Conservation (phyloP, 1,140 invertebrate species). For the Popillia japonica region DNA sequence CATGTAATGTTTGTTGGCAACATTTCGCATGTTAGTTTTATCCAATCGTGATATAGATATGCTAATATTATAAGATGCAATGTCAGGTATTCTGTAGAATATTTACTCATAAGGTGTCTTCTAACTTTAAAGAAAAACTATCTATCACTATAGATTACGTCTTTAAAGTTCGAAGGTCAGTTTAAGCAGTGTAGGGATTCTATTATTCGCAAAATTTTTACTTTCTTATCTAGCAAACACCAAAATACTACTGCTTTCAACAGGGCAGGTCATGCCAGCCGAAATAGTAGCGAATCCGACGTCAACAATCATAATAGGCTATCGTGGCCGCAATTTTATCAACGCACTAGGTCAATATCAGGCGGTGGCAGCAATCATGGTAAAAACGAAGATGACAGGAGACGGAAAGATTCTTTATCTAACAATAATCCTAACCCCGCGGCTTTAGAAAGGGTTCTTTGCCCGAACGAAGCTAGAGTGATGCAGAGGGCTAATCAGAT, state of each 20-base stretch:
- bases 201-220: conserved; percentile 33
- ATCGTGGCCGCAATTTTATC: conserved; percentile 58
- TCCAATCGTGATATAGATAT: too few species aligned
- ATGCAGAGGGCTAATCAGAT: conserved; percentile 84
- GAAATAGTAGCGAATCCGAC: conserved; percentile 50
- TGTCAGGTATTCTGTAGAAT: too few species aligned
- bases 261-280: conserved; percentile 40
- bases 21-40: conserved; percentile 35
- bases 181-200: conserved; percentile 11
- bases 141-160: too few species aligned
- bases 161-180: too few species aligned
- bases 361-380: conserved; percentile 17
- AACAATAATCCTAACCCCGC: conserved; percentile 45
- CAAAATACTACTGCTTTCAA: conserved; percentile 54
- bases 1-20: conserved; percentile 17
- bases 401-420: conserved; percentile 49
- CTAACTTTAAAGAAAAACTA: too few species aligned
- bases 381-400: conserved; percentile 47
- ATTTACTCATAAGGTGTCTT: too few species aligned
- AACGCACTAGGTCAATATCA: conserved; percentile 49
- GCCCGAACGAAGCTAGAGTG: conserved; percentile 77
- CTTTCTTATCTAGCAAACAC: conserved; percentile 53
- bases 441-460: conserved; percentile 66
- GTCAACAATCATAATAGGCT: conserved; percentile 54
- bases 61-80: background rate